Conservation (phyloP, 1,140 invertebrate genomes). For the Bombus waltoni region DNA sequence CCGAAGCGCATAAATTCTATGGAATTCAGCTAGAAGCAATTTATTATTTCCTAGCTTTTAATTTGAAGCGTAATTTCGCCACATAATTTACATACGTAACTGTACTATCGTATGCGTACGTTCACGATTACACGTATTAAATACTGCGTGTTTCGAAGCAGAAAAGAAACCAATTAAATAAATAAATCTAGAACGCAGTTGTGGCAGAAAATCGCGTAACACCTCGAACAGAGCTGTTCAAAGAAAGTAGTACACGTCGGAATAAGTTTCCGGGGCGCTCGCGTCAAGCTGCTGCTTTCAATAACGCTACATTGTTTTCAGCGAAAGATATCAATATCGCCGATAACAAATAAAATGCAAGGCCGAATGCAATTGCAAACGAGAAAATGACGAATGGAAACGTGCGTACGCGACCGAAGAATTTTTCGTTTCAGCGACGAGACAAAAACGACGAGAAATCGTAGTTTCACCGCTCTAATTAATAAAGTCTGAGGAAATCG, state of each 20-base stretch:
- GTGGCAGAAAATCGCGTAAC: not conserved
- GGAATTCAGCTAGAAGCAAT: too few relatives aligned
- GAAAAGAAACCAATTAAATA: not conserved
- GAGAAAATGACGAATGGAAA: not conserved
- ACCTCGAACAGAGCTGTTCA: not conserved
- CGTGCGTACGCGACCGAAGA: too few relatives aligned
- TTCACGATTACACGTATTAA: not conserved
- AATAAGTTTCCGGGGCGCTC: not conserved
- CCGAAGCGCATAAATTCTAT: too few relatives aligned
- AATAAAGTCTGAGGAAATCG: constrained; percentile 1
- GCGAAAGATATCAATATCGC: too few relatives aligned
- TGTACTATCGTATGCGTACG: too few relatives aligned
- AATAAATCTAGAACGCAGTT: not conserved
- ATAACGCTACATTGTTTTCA: not conserved
- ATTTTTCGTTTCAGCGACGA: not conserved
- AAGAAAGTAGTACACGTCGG: not conserved
- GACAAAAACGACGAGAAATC: not conserved
- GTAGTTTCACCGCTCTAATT: not conserved
- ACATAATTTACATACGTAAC: too few relatives aligned
- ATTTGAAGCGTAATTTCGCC: too few relatives aligned
- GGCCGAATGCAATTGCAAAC: too few relatives aligned
- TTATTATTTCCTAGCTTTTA: too few relatives aligned
- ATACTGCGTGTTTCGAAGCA: too few relatives aligned
- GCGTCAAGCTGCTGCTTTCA: not conserved
- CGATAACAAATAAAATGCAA: too few relatives aligned